Evolutionary conservation across 2,113 vertebrate genomes (phyloP), one percentile per base, ranked within the genome.

Genomic region (Gobius niger): DNA sequence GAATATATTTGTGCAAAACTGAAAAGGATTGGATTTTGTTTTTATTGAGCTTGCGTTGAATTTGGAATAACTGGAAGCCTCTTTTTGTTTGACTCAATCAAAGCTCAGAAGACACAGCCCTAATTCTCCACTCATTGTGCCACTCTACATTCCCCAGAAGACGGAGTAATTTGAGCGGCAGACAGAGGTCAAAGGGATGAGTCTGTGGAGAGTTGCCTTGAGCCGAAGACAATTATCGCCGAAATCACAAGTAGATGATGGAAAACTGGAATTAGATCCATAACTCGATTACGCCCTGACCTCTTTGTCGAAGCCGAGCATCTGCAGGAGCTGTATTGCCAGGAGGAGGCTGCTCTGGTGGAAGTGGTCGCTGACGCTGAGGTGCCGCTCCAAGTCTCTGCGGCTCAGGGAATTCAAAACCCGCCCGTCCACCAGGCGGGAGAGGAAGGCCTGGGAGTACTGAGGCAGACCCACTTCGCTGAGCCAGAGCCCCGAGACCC

Each of bases 401-500:
- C 93, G 92, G 65, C 90, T 93, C 57, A 96, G 89, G 0, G 94
- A 94, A 83, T 92, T 92, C 51, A 95, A 85, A 82, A 95, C 90
- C 51, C 95, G 91, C 4, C 95, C 95, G 0, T 96, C 95, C 6
- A 95, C 92, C 49, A 95, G 86, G 83, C 95, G 91, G 75, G 87
- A 90, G 18, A 94, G 94, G 84, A 95, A 95, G 65, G 88, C 91
- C 83, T 95, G 94, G 13, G 94, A 93, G 84, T 95, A 95, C 69
- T 96, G 95, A 40, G 92, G 89, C 69, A 95, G 89, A 0, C 94
- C 94, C 13, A 95, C 91, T 15, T 95, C 95, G 5, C 90, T 93
- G 68, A 96, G 92, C 94, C 95, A 95, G 1, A 94, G 93, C 24
- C 93, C 93, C 13, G 93, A 82, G 59, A 96, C 94, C 95, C 95